Base-by-base conservation (phyloP, 2,888 invertebrate species). In the Plagodis pulveraria region DNA sequence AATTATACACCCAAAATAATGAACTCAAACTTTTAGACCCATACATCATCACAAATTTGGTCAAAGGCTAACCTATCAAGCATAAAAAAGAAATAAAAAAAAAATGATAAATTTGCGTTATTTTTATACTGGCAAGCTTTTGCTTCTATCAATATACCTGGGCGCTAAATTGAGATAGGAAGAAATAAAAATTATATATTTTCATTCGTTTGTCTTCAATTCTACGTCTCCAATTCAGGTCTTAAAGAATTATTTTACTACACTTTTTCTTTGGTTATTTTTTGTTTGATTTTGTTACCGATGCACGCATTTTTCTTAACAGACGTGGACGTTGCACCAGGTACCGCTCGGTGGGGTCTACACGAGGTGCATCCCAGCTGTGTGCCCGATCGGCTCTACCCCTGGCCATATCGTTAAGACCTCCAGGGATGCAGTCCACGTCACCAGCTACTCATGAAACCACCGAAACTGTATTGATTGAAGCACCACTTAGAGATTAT, bases 381-480 rank as follows among this genome's bases (percentile, higher is more conserved):
- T 96, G 96, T 76, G 95, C 95, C 5, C 94, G 96, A 12, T 95
- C 96, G 32, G 95, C 96, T 0, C 86, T 96, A 10, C 96, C 96
- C 0, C 80, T 96, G 70, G 96, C 96, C 63, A 96, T 96, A 79
- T 96, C 96, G 65, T 93, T 96, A 53, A 95, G 96, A 75, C 95
- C 95, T 6, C 94, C 96, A 7, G 83, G 80, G 0, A 78, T 91
- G 68, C 78, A 85, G 0, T 64, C 82, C 2, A 68, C 81, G 0
- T 72, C 84, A 5, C 79, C 82, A 8, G 77, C 79, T 5, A 77
- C 74, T 0, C 85, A 83, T 0, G 66, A 68, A 66, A 51, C 53
- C 6, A 67, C 66, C 5, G 57, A 65, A n/a, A 64, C 66, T 41
- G 66, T 65, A 11, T 59, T 69, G 4, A 67, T 67, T 7, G 69